phyloP scores from a whole-genome alignment of 92 coral and sea anemone genomes.

The Epizoanthus ramosus region DNA sequence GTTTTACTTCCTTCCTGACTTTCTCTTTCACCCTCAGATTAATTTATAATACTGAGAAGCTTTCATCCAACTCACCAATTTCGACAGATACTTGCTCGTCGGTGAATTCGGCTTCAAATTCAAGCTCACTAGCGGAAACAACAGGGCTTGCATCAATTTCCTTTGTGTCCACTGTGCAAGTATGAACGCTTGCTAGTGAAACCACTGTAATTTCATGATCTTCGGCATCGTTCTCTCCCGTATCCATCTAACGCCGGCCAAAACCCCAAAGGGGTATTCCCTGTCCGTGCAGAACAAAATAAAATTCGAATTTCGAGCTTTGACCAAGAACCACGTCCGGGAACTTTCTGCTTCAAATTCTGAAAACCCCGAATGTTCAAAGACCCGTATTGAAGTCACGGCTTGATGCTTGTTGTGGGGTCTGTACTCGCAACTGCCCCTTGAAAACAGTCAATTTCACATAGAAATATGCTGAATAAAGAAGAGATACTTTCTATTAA shows the following conservation, averaged over 20 bases:
- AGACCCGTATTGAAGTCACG: constrained; percentile 88
- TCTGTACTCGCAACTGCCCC: constrained; percentile 2
- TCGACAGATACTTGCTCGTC: constrained; percentile 62
- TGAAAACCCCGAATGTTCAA: constrained; percentile 99
- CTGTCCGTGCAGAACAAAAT: constrained; percentile 51
- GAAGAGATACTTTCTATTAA: neutral
- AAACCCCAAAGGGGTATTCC: constrained; percentile 35
- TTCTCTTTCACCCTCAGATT: neutral
- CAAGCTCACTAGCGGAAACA: constrained; percentile 55
- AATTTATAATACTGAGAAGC: neutral
- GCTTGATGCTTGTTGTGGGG: constrained; percentile 30
- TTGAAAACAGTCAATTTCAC: neutral
- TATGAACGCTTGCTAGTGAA: constrained; percentile 47
- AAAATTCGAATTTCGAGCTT: constrained; percentile 90
- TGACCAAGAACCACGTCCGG: constrained; percentile 89
- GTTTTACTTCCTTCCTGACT: too few relatives aligned
- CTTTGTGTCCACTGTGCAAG: constrained; percentile 74
- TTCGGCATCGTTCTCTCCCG: constrained; percentile 52
- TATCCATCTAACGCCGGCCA: constrained; percentile 22
- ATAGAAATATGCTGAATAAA: neutral
- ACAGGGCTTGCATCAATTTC: constrained; percentile 69
- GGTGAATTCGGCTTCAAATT: constrained; percentile 58
- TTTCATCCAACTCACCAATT: constrained; percentile 52
- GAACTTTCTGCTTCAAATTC: constrained; percentile 65
- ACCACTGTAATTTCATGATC: constrained; percentile 47